Evolutionary conservation across 2,113 vertebrate species (phyloP).

Genomic region (Marmota monax): DNA sequence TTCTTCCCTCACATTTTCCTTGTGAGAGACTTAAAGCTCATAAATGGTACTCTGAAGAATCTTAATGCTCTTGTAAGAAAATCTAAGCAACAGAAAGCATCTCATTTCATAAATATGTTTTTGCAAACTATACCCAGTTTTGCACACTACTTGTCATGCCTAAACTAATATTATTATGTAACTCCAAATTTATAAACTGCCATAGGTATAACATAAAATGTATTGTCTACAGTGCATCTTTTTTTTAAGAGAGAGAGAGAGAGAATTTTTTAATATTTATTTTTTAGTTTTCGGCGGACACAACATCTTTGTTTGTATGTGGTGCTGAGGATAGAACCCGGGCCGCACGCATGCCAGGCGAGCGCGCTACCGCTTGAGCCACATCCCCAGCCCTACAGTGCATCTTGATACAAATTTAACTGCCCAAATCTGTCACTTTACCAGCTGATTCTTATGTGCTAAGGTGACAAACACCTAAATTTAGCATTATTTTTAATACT

Average conservation of each 20-base stretch:
- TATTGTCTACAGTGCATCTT: background rate
- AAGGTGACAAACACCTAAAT: background rate
- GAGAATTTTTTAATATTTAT: too few species aligned
- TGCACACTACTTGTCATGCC: background rate
- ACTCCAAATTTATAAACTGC: slow-evolving; percentile 56
- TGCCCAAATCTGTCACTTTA: background rate
- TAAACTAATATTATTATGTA: slow-evolving; percentile 33
- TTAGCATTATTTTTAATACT: background rate
- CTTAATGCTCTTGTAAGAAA: slow-evolving; percentile 41
- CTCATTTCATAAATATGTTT: background rate
- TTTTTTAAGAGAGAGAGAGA: too few species aligned
- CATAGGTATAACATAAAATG: slow-evolving; percentile 9
- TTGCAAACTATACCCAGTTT: slow-evolving; percentile 41
- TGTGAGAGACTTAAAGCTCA: slow-evolving; percentile 11
- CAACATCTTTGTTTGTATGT: too few species aligned
- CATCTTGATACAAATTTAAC: background rate
- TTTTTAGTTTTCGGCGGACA: too few species aligned
- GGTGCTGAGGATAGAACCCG: too few species aligned
- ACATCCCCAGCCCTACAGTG: too few species aligned
- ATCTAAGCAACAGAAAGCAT: slow-evolving; percentile 11
- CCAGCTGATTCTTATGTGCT: background rate
- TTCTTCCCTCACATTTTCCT: slow-evolving; percentile 22
- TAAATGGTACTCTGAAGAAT: slow-evolving; percentile 43
- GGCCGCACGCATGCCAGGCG: too few species aligned
- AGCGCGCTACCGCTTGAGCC: too few species aligned